Evolutionary conservation across 1,140 invertebrate genomes (phyloP).

Genomic region (Probaryconus sp.): DNA sequence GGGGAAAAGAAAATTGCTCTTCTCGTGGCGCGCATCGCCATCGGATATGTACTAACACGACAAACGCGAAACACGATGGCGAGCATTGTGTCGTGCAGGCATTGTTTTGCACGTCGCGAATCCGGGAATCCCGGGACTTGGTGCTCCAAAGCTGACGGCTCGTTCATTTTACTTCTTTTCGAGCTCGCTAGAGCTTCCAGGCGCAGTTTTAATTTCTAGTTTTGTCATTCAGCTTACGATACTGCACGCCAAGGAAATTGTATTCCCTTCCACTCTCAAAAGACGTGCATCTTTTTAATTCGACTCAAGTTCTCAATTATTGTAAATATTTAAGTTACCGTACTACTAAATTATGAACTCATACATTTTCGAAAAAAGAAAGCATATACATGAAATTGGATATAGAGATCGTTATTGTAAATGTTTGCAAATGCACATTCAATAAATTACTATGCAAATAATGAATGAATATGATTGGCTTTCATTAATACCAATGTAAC

Average conservation of each 20-base stretch:
- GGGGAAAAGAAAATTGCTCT: constrained; percentile 52
- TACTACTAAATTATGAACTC: no score
- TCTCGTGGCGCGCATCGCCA: constrained; percentile 44
- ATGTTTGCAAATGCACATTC: no score
- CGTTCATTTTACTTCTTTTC: constrained; percentile 65
- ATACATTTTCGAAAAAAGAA: no score
- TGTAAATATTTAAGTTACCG: no score
- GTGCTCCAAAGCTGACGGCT: constrained; percentile 38
- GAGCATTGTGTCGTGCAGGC: constrained; percentile 59
- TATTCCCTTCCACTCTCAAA: constrained; percentile 47
- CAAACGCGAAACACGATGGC: constrained; percentile 56
- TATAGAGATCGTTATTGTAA: no score
- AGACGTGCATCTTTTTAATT: constrained; percentile 18
- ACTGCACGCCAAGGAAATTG: constrained; percentile 34
- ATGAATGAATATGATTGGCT: no score
- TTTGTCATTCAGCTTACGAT: constrained; percentile 47
- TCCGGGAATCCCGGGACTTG: constrained; percentile 60
- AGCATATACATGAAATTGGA: no score
- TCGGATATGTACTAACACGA: constrained; percentile 55
- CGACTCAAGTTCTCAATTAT: no score
- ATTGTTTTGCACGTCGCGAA: constrained; percentile 69
- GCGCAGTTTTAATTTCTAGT: constrained; percentile 67
- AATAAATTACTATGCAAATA: no score
- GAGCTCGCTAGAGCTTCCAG: constrained; percentile 48
- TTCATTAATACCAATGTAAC: no score